Base-by-base conservation (phyloP, 2,113 vertebrate genomes). In the Athene cunicularia region DNA sequence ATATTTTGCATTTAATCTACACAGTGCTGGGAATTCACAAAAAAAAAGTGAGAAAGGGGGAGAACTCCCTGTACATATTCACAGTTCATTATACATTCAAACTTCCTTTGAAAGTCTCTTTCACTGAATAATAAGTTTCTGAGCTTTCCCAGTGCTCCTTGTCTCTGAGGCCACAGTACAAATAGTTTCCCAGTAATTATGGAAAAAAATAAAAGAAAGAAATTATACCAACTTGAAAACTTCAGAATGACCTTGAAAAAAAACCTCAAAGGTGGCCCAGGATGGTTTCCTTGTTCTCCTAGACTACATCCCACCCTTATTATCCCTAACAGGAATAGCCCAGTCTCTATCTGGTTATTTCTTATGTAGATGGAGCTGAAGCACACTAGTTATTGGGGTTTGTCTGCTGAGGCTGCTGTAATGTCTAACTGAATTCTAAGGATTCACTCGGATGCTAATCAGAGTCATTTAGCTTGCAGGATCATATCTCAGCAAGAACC, bases 81-180 rank as follows among this genome's bases (percentile, higher is more conserved):
- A 67, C 60, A 80, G 79, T 67, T 97, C 95, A 95, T 96, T 85
- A 91, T 68, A 60, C 35, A 91, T 96, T 97, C 91, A 87, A 84
- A 75, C 39, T 81, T 93, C 89, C 56, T 95, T 72, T 94, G 80
- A 72, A 94, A 95, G 64, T 39, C 75, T 88, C 52, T 89, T 94
- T 62, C 90, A 52, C 73, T 72, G 94, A 94, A 95, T 93, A 92
- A 79, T 84, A 89, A 95, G 64, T 66, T 92, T 43, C 33, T 4
- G 33, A 71, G 49, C 63, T 91, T 76, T 95, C 95, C 92, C 95
- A 75, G 37, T 35, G 80, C 86, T 95, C 60, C 27, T 22, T 75
- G 80, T 66, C 93, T 94, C 95, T 21, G 49, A 96, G 88, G 82
- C 68, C 88, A 81, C 21, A 52, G 21, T 84, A 83, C 86, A 92